Evolutionary conservation across 2,797 vertebrate species (phyloP).

Genomic region (Hyperoplus lanceolatus): DNA sequence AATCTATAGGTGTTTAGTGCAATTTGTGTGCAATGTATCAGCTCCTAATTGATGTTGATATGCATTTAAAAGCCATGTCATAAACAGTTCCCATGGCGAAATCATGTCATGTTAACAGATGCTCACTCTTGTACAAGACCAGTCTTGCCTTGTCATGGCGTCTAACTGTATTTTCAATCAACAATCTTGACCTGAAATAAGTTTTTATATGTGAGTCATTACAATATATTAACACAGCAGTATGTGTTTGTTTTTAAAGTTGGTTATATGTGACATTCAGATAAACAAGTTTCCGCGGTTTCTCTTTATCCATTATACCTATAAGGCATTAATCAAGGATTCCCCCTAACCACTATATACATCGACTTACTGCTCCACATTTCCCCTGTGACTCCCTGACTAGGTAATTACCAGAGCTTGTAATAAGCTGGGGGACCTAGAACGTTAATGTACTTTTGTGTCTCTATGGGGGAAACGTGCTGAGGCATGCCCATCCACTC

Average conservation of each 20-base stretch:
- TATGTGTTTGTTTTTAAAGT: neutral
- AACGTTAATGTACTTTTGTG: conserved; percentile 67
- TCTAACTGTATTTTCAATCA: conserved; percentile 26
- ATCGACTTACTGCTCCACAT: conserved; percentile 20
- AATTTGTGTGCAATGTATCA: conserved; percentile 9
- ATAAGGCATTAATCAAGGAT: conserved; percentile 67
- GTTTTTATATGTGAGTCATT: conserved; percentile 27
- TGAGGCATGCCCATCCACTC: conserved; percentile 33
- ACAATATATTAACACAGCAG: conserved; percentile 25
- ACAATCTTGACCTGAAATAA: conserved; percentile 19
- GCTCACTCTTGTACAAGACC: neutral
- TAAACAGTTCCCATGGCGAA: conserved; percentile 3
- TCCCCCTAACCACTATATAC: conserved; percentile 37
- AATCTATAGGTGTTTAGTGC: neutral
- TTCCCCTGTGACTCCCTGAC: conserved; percentile 42
- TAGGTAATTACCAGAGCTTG: conserved; percentile 70
- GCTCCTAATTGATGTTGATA: neutral
- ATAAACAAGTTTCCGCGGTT: conserved; percentile 52
- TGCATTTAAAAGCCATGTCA: neutral
- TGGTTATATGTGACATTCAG: conserved; percentile 34
- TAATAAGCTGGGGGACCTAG: conserved; percentile 62
- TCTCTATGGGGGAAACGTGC: conserved; percentile 44
- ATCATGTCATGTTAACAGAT: neutral
- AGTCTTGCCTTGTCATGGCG: conserved; percentile 26
- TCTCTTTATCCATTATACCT: conserved; percentile 62